Evolutionary conservation across 2,797 vertebrate species (phyloP), one percentile per base, ranked within the genome.

Genomic region (Acanthurus leucopareius): DNA sequence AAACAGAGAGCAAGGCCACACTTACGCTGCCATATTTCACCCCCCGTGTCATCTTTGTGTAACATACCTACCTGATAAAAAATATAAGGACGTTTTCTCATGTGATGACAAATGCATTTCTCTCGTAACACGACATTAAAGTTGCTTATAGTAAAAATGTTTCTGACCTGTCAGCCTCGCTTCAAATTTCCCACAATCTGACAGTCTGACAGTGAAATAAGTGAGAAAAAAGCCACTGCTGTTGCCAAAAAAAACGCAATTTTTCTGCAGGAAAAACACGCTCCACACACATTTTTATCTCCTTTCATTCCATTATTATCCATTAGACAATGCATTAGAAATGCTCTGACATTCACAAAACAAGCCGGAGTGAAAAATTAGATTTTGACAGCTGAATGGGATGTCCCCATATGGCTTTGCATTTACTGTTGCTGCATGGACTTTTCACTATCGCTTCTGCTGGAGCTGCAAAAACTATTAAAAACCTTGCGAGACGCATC

Each of bases 21-120:
- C 61, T 70, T 19, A 3, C 0, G 15, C 14, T 45, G 47, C 51
- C 54, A 61, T 48, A 56, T 57, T 19, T 69, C 16, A 56, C 15
- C 19, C 19, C 7, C 44, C 0, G n/a, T 67, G 54, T 66, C 49
- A 32, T 63, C 35, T 56, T 14, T 44, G 62, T 54, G 45, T 57
- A n/a, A 52, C 76, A 66, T 48, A 62, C 32, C 10, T 0, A 0
- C 52, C 69, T 45, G 79, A 63, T 75, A 62, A 60, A 47, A 73
- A 25, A 59, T 32, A 76, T 32, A 54, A 66, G 47, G 16, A 44
- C 10, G 51, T 19, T 52, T 42, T 7, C 64, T 63, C 22, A 19
- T 48, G 20, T 32, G 20, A 40, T 49, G 65, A 75, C 16, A 16
- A 28, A 54, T 79, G 35, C 45, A 9, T 65, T 56, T 68, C 53